Percentiles rank a stretch among this genome's conserved stretches.
phyloP scores from a whole-genome alignment of 2,888 invertebrate genomes.

The Sesamia inferens region DNA sequence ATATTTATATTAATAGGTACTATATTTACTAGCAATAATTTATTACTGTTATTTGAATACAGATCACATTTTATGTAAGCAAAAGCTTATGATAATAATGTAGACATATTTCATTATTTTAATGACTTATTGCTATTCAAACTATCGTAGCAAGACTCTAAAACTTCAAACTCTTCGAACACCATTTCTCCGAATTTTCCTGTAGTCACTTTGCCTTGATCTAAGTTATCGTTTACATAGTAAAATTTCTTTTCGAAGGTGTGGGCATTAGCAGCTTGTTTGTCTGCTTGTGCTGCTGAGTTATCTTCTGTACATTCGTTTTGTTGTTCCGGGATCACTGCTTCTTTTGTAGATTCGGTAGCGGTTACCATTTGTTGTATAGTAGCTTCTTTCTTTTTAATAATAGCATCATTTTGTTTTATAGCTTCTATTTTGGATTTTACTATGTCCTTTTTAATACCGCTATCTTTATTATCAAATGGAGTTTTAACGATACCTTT shows the following conservation, averaged over 20 bases:
- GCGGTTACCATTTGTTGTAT: conserved; percentile 60
- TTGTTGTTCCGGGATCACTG: conserved; percentile 58
- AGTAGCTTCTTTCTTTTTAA: conserved; percentile 60
- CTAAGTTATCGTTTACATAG: conserved; percentile 90
- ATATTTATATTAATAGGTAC: conserved; percentile 76
- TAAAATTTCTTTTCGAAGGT: conserved; percentile 90
- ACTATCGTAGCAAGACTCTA: conserved; percentile 91
- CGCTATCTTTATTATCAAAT: conserved; percentile 81
- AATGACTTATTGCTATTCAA: conserved; percentile 89
- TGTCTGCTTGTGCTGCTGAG: conserved; percentile 69
- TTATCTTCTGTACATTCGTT: conserved; percentile 65
- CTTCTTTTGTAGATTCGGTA: conserved; percentile 64
- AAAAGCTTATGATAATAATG: conserved; percentile 74
- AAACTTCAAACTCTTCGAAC: conserved; percentile 94
- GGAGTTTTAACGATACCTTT: conserved; percentile 86
- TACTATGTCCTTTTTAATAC: conserved; percentile 70
- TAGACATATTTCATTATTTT: conserved; percentile 76
- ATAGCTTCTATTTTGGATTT: conserved; percentile 67
- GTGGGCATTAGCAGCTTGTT: conserved; percentile 74
- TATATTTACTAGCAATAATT: conserved; percentile 85
- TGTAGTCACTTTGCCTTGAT: conserved; percentile 89
- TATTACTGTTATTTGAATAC: conserved; percentile 85
- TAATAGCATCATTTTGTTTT: conserved; percentile 56
- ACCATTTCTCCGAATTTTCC: conserved; percentile 95
- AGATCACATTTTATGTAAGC: conserved; percentile 86